These are phyloP conservation scores for Axea sp. DNA, from an alignment of 2,888 invertebrate genomes.

Conservation along the genomic window DNA sequence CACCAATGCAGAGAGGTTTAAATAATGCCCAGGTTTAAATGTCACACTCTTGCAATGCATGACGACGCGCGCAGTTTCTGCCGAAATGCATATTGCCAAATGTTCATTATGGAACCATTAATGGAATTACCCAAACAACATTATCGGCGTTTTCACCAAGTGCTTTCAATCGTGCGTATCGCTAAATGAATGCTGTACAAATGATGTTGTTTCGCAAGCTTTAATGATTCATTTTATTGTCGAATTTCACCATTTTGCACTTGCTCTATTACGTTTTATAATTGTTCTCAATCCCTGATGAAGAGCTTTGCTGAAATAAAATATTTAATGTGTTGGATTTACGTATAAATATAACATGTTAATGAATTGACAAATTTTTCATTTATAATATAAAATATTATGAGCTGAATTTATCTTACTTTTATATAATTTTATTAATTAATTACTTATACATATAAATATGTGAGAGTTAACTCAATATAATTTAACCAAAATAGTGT, in stretches of 20 bases:
- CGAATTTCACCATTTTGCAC: slow-evolving; percentile 17
- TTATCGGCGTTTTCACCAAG: slow-evolving; percentile 39
- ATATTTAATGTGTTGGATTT: too few relatives aligned
- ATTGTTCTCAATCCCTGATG: too few relatives aligned
- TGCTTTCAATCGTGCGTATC: slow-evolving; percentile 42
- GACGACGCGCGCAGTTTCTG: slow-evolving; percentile 32
- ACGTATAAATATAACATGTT: too few relatives aligned
- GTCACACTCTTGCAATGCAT: slow-evolving; percentile 44
- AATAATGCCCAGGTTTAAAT: slow-evolving; percentile 43
- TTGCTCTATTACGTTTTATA: slow-evolving; percentile 7
- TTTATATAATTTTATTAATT: too few relatives aligned
- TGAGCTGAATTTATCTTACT: too few relatives aligned
- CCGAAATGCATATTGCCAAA: slow-evolving; percentile 58
- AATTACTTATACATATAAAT: too few relatives aligned
- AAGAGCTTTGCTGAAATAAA: too few relatives aligned
- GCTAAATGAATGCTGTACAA: slow-evolving; percentile 24
- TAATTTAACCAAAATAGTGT: too few relatives aligned
- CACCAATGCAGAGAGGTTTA: slow-evolving; percentile 18
- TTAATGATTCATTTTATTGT: slow-evolving; percentile 34
- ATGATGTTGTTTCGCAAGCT: slow-evolving; percentile 25
- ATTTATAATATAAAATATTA: too few relatives aligned
- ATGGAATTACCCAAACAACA: slow-evolving; percentile 53
- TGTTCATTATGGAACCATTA: slow-evolving; percentile 59
- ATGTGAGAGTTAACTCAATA: too few relatives aligned
- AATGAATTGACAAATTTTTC: too few relatives aligned